Conservation (phyloP, 1,140 invertebrate species). For the Camponotus vicinus region DNA sequence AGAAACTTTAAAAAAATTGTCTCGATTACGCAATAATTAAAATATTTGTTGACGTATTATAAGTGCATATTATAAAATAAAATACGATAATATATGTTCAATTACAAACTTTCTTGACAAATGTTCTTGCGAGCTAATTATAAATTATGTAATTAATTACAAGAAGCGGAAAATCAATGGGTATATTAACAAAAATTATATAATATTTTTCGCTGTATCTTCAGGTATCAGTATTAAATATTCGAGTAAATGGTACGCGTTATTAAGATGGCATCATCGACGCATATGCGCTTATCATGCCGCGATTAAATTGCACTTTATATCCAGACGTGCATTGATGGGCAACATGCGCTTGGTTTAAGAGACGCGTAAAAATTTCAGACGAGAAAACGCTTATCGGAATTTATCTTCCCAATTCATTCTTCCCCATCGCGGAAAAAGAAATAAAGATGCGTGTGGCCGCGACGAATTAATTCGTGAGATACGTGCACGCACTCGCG, state of each 20-base stretch:
- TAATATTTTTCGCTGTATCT: background rate
- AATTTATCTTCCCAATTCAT: conserved; percentile 49
- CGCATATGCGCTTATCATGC: conserved; percentile 33
- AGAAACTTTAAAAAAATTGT: no score
- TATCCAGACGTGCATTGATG: conserved; percentile 20
- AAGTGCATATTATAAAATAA: background rate
- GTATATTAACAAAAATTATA: background rate
- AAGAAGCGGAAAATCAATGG: background rate
- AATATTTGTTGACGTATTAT: background rate
- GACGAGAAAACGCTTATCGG: conserved; percentile 29
- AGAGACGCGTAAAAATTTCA: conserved; percentile 44
- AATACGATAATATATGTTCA: background rate
- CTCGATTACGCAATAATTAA: background rate
- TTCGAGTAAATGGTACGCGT: conserved; percentile 16
- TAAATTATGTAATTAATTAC: background rate
- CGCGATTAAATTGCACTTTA: conserved; percentile 38
- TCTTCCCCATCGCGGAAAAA: background rate
- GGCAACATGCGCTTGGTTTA: background rate
- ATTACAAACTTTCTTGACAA: background rate
- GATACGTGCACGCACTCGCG: background rate
- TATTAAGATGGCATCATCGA: conserved; percentile 10
- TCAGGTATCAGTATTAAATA: background rate
- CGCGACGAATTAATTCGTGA: conserved; percentile 17
- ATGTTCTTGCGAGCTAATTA: background rate
- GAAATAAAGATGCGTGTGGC: background rate